Base-by-base conservation (phyloP, 1,140 invertebrate genomes). In the Aphidius gifuensis region DNA sequence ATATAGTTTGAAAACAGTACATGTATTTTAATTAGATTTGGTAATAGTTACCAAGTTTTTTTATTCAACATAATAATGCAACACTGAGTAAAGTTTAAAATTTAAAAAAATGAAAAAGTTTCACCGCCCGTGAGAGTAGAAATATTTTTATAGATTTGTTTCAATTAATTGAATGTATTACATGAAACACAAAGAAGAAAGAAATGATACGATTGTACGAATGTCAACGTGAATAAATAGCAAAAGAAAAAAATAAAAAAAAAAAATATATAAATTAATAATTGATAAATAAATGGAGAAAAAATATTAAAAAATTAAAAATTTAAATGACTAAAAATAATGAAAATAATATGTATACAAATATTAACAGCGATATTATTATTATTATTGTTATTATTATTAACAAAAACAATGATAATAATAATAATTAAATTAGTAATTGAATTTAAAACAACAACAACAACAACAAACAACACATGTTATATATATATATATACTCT, bases 121-220 rank as follows among this genome's bases (percentile, higher is more conserved):
- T 49, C 45, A 49, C 39, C 60, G 54, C 54, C 60, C 56, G 54
- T 62, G 60, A 57, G 61, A 70, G 62, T 67, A 69, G 61, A 68
- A 66, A 68, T 72, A 72, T 74, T 74, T 74, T 72, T 74, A 71
- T 74, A 74, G 68, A 69, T 74, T 72, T 66, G 61, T 72, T 72
- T 74, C 64, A 60, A 68, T 46, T 63, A 45, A 62, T 56, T 62
- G 64, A 53, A 66, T 47, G 60, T 43, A 54, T 49, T 56, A 58
- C 39, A 43, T 44, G 23, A 55, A 60, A 49, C 55, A 57, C 51
- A 40, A 66, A 44, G 54, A 45, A 62, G 56, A 65, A 43, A 58
- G 23, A 65, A 56, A 58, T 38, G 55, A 61, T 16, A 56, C 49
- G 57, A 32, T 32, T 32, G 23, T 32, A 32, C 23, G 23, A 32